Percentiles rank a stretch among this genome's conserved stretches.
Conservation (phyloP, 2,888 invertebrate species). For the Mycogona germanica region DNA sequence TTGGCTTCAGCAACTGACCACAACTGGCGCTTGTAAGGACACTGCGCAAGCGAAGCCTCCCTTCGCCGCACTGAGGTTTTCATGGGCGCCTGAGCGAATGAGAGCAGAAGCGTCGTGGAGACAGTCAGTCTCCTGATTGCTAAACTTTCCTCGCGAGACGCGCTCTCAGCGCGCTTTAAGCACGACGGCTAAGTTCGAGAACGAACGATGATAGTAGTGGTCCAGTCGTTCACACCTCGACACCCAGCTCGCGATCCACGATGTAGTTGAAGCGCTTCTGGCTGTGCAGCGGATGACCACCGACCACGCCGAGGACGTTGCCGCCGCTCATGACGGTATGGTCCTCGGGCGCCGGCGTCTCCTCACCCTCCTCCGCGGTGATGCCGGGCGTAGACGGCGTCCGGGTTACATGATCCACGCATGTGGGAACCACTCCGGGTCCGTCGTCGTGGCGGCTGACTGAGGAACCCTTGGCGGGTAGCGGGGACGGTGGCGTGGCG, state of each 20-base stretch:
- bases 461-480: background rate
- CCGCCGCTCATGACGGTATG: slow-evolving; percentile 9
- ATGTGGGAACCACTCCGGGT: slow-evolving; percentile 32
- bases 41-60: too few species aligned
- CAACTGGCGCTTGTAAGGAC: too few species aligned
- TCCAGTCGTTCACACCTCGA: slow-evolving; percentile 26
- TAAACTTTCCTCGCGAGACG: too few species aligned
- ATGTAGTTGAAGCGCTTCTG: slow-evolving; percentile 24
- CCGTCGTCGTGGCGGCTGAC: background rate
- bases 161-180: too few species aligned
- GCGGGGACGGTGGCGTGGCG: background rate
- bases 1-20: too few species aligned
- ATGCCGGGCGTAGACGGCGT: background rate
- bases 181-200: too few species aligned
- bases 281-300: slow-evolving; percentile 14
- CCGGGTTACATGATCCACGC: background rate
- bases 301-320: slow-evolving; percentile 17
- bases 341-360: background rate
- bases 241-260: slow-evolving; percentile 26
- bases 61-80: too few species aligned
- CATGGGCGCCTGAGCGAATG: too few species aligned
- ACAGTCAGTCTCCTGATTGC: too few species aligned
- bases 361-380: background rate
- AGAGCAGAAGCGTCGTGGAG: too few species aligned
- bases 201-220: too few species aligned